phyloP scores from a whole-genome alignment of 2,888 invertebrate genomes.

The Drosophila conformis region DNA sequence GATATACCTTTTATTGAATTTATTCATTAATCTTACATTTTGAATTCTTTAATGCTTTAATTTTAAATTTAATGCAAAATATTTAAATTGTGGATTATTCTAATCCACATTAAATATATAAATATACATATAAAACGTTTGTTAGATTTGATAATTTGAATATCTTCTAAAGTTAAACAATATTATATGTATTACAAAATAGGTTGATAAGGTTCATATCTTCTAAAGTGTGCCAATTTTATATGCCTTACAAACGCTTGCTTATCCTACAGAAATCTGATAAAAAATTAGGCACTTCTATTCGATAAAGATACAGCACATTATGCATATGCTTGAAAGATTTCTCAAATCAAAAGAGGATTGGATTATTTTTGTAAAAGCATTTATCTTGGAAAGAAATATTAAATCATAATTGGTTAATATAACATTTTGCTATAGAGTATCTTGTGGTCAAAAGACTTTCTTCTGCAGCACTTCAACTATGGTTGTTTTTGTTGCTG shows the following conservation, averaged over 20 bases:
- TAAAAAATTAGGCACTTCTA: not conserved
- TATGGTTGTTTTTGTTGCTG: constrained; percentile 14
- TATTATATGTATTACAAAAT: not conserved
- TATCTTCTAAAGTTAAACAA: not conserved
- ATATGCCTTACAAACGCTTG: not conserved
- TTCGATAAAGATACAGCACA: not conserved
- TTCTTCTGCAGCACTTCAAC: not conserved
- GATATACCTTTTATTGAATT: too few species aligned
- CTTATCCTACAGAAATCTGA: not conserved
- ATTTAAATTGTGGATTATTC: not conserved
- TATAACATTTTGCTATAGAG: constrained; percentile 1
- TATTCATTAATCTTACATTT: not conserved
- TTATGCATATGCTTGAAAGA: not conserved
- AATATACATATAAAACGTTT: not conserved
- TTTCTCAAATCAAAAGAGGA: not conserved
- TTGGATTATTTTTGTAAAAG: not conserved
- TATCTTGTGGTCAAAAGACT: not conserved
- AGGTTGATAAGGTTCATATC: not conserved
- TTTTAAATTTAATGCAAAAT: not conserved
- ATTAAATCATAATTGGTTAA: not conserved
- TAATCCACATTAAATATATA: not conserved
- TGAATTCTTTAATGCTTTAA: rapidly evolving
- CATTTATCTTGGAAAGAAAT: too few species aligned
- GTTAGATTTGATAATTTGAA: not conserved
- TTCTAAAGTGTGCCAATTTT: not conserved